Base-by-base conservation (phyloP, 2,113 vertebrate species). In the Orcinus orca region DNA sequence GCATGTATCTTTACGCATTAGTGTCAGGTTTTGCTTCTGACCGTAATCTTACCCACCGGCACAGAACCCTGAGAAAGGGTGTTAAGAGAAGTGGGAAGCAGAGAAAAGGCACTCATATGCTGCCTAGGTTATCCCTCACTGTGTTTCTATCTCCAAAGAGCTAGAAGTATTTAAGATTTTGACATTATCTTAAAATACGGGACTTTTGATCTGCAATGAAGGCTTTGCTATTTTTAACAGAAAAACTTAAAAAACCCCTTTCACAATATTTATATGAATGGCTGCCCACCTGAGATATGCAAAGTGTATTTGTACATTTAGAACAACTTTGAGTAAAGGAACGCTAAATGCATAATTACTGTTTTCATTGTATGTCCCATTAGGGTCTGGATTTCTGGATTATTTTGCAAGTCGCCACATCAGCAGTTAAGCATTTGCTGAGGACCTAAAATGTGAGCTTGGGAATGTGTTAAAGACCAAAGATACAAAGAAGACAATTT, bases 191-290 rank as follows among this genome's bases (percentile, higher is more conserved):
- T 93, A 85, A 91, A 73, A 81, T 67, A 81, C 26, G 3, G 92
- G 44, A 44, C 53, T 79, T 90, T 88, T 84, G 21, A 41, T 84
- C 31, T 88, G 26, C 44, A 83, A 31, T 47, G 23, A 92, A 88
- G 44, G 11, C 47, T 83, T 88, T 90, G 50, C 18, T 96, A 15
- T 86, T 96, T 93, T 93, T 85, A 88, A 76, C 58, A 77, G 60
- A 89, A 93, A 93, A 63, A 15, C 41, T 55, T 85, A 0, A 21
- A 65, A 14, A 65, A 81, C 0, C 10, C 33, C 58, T 85, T 88
- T 74, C 33, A 87, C 11, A 65, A 2, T 50, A 77, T 84, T 92
- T 84, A 68, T 82, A 53, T 63, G 25, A 81, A n/a, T 88, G 58
- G 4, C 53, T 88, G 15, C 36, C 41, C 76, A 62, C 38, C 62